Evolutionary conservation across 2,113 vertebrate genomes (phyloP), one percentile per base, ranked within the genome.

Genomic region (Bubalus kerabau): DNA sequence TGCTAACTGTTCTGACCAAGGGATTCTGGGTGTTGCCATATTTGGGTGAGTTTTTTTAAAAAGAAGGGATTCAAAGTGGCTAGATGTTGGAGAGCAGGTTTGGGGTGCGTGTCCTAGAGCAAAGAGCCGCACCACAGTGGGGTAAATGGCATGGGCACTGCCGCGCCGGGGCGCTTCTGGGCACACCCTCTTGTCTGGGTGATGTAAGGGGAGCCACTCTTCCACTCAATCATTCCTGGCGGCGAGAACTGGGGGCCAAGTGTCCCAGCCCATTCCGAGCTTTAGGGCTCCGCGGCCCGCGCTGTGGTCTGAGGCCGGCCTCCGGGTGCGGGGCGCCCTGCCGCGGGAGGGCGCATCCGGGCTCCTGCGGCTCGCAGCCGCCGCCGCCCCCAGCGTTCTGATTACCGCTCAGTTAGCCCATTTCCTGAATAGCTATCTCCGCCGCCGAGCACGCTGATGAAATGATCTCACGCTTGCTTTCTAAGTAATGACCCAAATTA

Each of bases 401-500:
- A 54, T 91, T 78, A 48, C 91, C 23, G 95, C 97, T 93, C 95
- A 76, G 97, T 98, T 95, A 98, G 98, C 96, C 98, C 98, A 98
- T 98, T 99, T 99, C 98, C 99, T 98, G 93, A 98, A 97, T 97
- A 98, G 97, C 98, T 95, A 57, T 98, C 98, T 98, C 94, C 87
- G 85, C 98, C 87, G 90, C 97, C 96, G 93, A 97, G 98, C 98
- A 98, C 98, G 98, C 99, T 98, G 98, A 99, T 98, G 99, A 99
- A 99, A 98, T 98, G 98, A 99, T 99, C 98, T 99, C 99, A 99
- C 99, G 99, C 99, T 99, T 99, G 99, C 99, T 99, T 99, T 99
- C 97, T 95, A 98, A 99, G 99, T 99, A 99, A 99, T 99, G 99
- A 99, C 99, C 99, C 99, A 99, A 99, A 99, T 99, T 99, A 99